These are phyloP conservation scores for Chitala chitala DNA, from an alignment of 2,113 vertebrate species.

Conservation along the genomic window DNA sequence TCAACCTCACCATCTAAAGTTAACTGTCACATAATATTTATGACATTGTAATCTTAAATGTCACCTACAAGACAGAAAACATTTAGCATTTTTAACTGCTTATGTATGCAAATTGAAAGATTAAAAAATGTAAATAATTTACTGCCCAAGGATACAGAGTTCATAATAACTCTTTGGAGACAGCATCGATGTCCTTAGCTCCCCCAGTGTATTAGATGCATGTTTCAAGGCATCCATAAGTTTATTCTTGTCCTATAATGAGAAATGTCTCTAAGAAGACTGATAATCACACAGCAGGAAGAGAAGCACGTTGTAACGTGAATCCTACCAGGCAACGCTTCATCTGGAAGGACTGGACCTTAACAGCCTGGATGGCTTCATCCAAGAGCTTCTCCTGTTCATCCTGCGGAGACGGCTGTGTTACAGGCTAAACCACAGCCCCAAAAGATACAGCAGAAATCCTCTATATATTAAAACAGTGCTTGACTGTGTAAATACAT, in stretches of 20 bases:
- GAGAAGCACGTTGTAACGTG: not conserved
- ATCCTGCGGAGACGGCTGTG: constrained; percentile 93
- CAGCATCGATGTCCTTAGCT: constrained; percentile 94
- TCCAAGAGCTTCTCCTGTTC: constrained; percentile 97
- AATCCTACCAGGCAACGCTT: constrained; percentile 89
- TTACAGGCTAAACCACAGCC: constrained; percentile 71
- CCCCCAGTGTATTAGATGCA: constrained; percentile 96
- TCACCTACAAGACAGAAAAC: not conserved
- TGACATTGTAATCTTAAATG: not conserved
- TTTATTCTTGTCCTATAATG: constrained; percentile 91
- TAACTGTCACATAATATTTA: not conserved
- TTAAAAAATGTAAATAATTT: not conserved
- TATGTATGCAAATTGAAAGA: no score
- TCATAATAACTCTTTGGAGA: constrained; percentile 99
- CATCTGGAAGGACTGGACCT: constrained; percentile 99
- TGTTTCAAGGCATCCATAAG: constrained; percentile 98
- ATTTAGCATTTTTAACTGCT: not conserved
- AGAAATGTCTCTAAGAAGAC: constrained; percentile 3
- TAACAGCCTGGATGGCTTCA: constrained; percentile 95
- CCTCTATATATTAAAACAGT: not conserved
- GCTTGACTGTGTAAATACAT: not conserved
- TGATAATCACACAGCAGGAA: constrained; percentile 3
- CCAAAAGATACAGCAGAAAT: constrained; percentile 13
- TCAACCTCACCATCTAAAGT: not conserved
- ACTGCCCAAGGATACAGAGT: constrained; percentile 80